Percentiles rank a stretch among this genome's conserved stretches.
Evolutionary conservation across 1,140 invertebrate genomes (phyloP).

Genomic region (Platyscapa corneri): DNA sequence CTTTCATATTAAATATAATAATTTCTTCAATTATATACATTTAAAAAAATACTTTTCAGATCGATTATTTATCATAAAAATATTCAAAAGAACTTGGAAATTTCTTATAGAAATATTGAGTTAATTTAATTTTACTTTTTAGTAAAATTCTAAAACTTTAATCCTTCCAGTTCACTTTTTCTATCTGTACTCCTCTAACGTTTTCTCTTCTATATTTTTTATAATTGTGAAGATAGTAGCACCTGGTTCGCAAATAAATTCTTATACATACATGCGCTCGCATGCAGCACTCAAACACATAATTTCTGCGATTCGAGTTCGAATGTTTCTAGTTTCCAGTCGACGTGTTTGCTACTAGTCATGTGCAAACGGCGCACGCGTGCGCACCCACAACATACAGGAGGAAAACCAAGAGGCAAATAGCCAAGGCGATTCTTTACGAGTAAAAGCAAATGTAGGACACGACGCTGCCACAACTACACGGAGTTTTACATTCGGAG

Average conservation of each 20-base stretch:
- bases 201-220: background rate
- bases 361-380: conserved; percentile 18
- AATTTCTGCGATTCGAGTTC: background rate
- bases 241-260: background rate
- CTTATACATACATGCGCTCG: background rate
- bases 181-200: too few relatives aligned
- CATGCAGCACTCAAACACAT: background rate
- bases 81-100: background rate
- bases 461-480: conserved; percentile 1
- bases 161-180: background rate
- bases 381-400: background rate
- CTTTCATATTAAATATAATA: too few relatives aligned
- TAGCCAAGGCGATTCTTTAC: conserved; percentile 52
- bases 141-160: background rate
- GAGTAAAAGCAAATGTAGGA: conserved; percentile 47
- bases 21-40: too few relatives aligned
- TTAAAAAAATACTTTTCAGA: too few relatives aligned
- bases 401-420: conserved; percentile 26
- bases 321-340: conserved; percentile 45
- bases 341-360: too few relatives aligned
- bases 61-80: background rate
- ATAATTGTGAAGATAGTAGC: background rate
- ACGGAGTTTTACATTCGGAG: background rate
- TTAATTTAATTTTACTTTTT: background rate
- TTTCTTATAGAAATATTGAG: background rate